A percentile compares a stretch with the other conserved stretches of the same genome.
Conservation (phyloP, 2,888 invertebrate genomes). For the Eurytoma adleriae region DNA sequence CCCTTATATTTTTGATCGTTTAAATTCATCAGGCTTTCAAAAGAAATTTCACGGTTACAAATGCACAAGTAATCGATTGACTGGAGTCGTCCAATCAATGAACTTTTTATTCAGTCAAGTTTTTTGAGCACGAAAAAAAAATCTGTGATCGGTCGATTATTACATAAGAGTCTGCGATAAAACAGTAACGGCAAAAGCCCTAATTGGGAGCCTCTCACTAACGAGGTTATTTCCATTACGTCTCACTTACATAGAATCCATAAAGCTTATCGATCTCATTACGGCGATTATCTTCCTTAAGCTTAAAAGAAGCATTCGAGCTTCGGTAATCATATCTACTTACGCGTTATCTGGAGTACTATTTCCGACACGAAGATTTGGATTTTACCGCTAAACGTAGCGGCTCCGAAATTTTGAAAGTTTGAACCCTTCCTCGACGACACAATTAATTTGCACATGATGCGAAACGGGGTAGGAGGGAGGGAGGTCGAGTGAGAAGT, state of each 20-base stretch:
- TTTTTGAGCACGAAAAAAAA: constrained; percentile 4
- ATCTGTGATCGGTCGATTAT: constrained; percentile 6
- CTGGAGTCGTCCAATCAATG: constrained; percentile 5
- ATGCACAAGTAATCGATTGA: not conserved
- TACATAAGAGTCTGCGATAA: constrained; percentile 11
- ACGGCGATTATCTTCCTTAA: constrained; percentile 13
- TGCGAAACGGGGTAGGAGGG: not conserved
- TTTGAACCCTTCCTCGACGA: constrained; percentile 16
- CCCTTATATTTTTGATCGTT: too few relatives aligned
- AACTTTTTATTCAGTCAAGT: constrained; percentile 11
- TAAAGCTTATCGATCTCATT: constrained; percentile 34
- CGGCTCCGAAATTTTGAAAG: constrained; percentile 11
- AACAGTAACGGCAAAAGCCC: constrained; percentile 32
- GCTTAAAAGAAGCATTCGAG: constrained; percentile 18
- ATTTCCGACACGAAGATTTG: constrained; percentile 5
- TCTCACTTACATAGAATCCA: constrained; percentile 7
- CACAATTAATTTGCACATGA: constrained; percentile 25
- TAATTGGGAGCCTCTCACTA: constrained; percentile 33
- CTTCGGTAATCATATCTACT: constrained; percentile 3
- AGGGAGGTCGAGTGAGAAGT: not conserved
- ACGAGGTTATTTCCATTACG: constrained; percentile 36
- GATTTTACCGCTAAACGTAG: constrained; percentile 1
- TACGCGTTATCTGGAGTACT: not conserved
- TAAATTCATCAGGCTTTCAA: too few relatives aligned
- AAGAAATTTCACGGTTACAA: too few relatives aligned